phyloP scores from a whole-genome alignment of 1,140 invertebrate genomes.

The Littorina saxatilis region DNA sequence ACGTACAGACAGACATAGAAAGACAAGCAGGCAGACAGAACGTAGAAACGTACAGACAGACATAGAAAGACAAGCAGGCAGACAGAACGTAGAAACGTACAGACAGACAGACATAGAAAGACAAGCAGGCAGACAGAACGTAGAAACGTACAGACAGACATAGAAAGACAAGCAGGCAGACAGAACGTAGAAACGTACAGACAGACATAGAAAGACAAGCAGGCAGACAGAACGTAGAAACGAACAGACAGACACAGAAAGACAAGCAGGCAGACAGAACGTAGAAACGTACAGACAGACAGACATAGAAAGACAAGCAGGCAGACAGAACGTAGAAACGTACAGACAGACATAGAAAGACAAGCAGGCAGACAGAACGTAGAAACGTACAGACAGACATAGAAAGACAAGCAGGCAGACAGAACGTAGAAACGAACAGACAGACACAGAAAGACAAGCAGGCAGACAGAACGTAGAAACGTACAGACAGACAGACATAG shows the following conservation, averaged over 20 bases:
- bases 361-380: not conserved
- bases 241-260: no score
- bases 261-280: no score
- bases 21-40: not conserved
- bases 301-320: not conserved
- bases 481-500: conserved; percentile 10
- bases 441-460: not conserved
- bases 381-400: not conserved
- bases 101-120: no score
- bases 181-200: no score
- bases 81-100: not conserved
- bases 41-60: no score
- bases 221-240: not conserved
- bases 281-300: no score
- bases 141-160: no score
- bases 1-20: no score
- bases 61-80: no score
- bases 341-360: not conserved
- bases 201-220: no score
- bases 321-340: not conserved
- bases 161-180: no score
- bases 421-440: not conserved
- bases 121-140: no score
- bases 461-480: not conserved
- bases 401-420: not conserved